Evolutionary conservation across 2,797 vertebrate species (phyloP), one percentile per base, ranked within the genome.

Genomic region (Danio jaintianensis): DNA sequence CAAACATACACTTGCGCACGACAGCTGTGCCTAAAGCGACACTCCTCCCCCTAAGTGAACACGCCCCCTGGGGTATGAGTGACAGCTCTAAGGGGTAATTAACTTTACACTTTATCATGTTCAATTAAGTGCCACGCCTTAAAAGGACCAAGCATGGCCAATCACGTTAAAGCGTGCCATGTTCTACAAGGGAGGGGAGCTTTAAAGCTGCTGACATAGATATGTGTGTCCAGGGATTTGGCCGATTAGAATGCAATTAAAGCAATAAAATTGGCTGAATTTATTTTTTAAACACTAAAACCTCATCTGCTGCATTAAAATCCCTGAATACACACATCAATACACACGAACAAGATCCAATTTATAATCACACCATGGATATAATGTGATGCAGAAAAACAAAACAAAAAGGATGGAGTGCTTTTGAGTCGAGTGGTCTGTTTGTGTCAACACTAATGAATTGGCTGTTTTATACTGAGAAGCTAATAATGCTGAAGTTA

Each of bases 31-130:
- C 90, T 87, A 92, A 95, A 95, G 95, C 94, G 90, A 92, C 94
- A 91, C 94, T 92, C 93, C 78, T 62, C 75, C 80, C 79, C 76
- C 73, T 76, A 63, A 76, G 92, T 88, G 93, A 95, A 95, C 95
- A 95, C 93, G 93, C 94, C 95, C 93, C 94, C 89, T 93, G 92
- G 94, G 95, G 94, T 93, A 95, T 96, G 95, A 94, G 94, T 97
- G 97, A 97, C 96, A 98, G 97, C 96, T 96, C 94, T 96, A 96
- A 96, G 95, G 94, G 96, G 97, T 99, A 98, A 99, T 99, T 99
- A 99, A 99, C 97, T 98, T 97, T 96, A 96, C 96, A 98, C 97
- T 99, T 99, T 98, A 99, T 99, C 97, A 98, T 99, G 97, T 99
- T 99, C 97, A 98, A 98, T 99, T 99, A 99, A 95, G 94, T 92